Base-by-base conservation (phyloP, 2,888 invertebrate genomes). In the Uloborus plumipes region DNA sequence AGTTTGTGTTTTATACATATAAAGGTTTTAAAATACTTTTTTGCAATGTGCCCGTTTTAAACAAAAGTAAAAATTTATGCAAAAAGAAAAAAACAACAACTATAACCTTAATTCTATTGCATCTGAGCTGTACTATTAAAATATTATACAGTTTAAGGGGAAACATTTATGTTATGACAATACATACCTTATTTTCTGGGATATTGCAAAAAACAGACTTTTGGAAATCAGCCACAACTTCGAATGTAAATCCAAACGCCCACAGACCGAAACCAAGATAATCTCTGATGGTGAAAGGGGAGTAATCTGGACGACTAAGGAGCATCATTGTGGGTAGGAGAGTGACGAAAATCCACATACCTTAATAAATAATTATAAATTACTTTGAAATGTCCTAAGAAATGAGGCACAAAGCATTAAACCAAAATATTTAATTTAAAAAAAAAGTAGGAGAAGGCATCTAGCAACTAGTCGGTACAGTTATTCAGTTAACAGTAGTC, bases 221-320 rank as follows among this genome's bases (percentile, higher is more conserved):
- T 49, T 81, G 80, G n/a, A 80, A 80, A 53, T 84, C 84, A 39
- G 84, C 80, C 16, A 77, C 53, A 18, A 84, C 84, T 73, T 84
- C 84, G 53, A 84, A 71, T 16, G 59, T 18, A 69, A 84, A 84
- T n/a, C 84, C 84, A 22, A 84, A 39, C 16, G 59, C 55, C 89
- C 89, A 90, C 22, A 90, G 61, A 13, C 86, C 86, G 88, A 89
- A 89, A 49, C 90, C 90, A 18, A 88, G 31, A 77, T 89, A 89
- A 85, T 90, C 89, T 49, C 87, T 85, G 2, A 74, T 86, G 0
- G 86, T 85, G 18, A 89, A 70, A 3, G 88, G 86, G 61, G 85
- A 85, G 79, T 89, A 88, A 58, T 87, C 85, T 62, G 86, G 86
- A 77, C 88, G 88, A 55, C 80, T 84, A 72, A 89, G 88, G 65